Percentiles rank a stretch among this genome's conserved stretches.
Conservation (phyloP, 2,888 invertebrate genomes). For the Oasisia sp. region DNA sequence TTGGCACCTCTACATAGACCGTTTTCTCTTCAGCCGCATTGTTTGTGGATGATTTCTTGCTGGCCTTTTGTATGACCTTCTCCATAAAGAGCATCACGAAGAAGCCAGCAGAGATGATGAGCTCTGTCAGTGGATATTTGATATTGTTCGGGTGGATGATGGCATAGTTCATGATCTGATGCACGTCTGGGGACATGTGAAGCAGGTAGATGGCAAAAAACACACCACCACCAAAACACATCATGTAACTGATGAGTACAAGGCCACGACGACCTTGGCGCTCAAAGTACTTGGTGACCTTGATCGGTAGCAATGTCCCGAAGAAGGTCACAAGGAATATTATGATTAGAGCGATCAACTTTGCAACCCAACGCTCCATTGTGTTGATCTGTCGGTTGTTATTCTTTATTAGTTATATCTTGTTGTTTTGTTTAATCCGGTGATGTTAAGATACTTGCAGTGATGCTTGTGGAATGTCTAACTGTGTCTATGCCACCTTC, state of each 20-base stretch:
- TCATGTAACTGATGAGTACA: slow-evolving; percentile 40
- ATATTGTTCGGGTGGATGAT: slow-evolving; percentile 38
- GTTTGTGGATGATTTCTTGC: not conserved
- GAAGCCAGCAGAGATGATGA: slow-evolving; percentile 42
- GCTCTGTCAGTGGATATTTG: slow-evolving; percentile 53
- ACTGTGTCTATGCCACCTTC: not conserved
- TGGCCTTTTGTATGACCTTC: slow-evolving; percentile 23
- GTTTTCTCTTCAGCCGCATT: not conserved
- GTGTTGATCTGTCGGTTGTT: not conserved
- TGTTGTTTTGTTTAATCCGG: not conserved
- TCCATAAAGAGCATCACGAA: slow-evolving; percentile 37
- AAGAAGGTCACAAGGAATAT: slow-evolving; percentile 35
- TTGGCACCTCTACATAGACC: not conserved
- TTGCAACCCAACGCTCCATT: slow-evolving; percentile 39
- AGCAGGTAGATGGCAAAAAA: slow-evolving; percentile 61
- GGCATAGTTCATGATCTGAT: slow-evolving; percentile 45
- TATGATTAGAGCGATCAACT: slow-evolving; percentile 32
- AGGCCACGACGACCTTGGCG: slow-evolving; percentile 29
- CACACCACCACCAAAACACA: slow-evolving; percentile 59
- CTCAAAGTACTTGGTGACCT: slow-evolving; percentile 34
- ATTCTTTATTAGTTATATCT: not conserved
- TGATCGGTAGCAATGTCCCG: slow-evolving; percentile 36
- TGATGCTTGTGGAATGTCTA: not conserved
- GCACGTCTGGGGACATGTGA: slow-evolving; percentile 55
- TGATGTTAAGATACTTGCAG: not conserved